Base-by-base conservation (phyloP, 2,797 vertebrate genomes). In the Mormyrus hasselquistii region DNA sequence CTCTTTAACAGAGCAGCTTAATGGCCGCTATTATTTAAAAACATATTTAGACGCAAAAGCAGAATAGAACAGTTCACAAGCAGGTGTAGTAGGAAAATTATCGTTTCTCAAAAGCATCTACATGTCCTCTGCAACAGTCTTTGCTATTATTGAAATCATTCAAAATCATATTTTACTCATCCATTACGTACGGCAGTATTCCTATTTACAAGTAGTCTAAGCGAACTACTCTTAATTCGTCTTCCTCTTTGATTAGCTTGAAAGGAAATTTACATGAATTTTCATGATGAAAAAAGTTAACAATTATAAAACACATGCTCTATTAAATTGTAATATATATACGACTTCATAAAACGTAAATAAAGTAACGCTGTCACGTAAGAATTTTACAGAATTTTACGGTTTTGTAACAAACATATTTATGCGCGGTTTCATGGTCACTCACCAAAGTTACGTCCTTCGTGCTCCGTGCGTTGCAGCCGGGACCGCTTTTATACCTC, bases 361-460 rank as follows among this genome's bases (percentile, higher is more conserved):
- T 19, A 14, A 79, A 44, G 65, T 69, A 69, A 44, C 2, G 34
- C 38, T 19, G 69, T 41, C 14, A 12, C n/a, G 50, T 19, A 83
- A 12, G 2, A 83, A 4, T 22, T 49, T 82, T 7, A 50, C 44
- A 52, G 19, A 14, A 85, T n/a, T n/a, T n/a, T n/a, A n/a, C 85
- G 59, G 57, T 8, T 59, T 59, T 59, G n/a, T n/a, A n/a, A n/a
- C n/a, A 22, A 59, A 59, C n/a, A 22, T 22, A n/a, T n/a, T 59
- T 76, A 16, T 8, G 34, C 3, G 73, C 19, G 16, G 55, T 16
- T 1, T 22, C 19, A 25, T 4, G 1, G 12, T 2, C 89, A 92
- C 95, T 94, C 92, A 96, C 96, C 96, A 96, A 93, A 92, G 92
- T 10, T 9, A 47, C 19, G 19, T 94, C 88, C 90, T 94, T 91